Conservation (phyloP, 2,797 vertebrate genomes). For the Urophycis tenuis region DNA sequence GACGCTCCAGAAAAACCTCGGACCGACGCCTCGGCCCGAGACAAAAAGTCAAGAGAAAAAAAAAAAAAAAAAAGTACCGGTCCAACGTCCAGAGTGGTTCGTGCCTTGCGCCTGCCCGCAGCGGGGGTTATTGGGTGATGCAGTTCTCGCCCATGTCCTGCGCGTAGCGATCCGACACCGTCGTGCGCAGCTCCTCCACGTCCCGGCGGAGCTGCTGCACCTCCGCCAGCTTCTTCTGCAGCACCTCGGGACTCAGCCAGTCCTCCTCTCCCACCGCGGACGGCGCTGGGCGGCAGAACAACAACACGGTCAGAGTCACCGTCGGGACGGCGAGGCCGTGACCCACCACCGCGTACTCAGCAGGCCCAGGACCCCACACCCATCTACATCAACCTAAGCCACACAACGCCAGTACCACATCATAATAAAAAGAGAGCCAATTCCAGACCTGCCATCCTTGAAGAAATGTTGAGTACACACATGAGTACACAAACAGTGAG, state of each 20-base stretch:
- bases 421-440: too few species aligned
- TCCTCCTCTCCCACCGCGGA: conserved; percentile 69
- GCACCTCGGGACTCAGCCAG: conserved; percentile 77
- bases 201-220: conserved; percentile 84
- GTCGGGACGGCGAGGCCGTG: neutral
- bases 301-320: neutral
- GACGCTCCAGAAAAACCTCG: neutral
- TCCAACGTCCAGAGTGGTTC: neutral
- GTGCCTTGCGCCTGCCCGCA: conserved; percentile 15
- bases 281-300: conserved; percentile 59
- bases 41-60: neutral
- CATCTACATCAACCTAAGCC: too few species aligned
- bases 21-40: neutral
- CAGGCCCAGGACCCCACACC: too few species aligned
- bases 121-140: conserved; percentile 78
- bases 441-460: too few species aligned
- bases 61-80: neutral
- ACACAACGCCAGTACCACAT: too few species aligned
- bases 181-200: conserved; percentile 88
- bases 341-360: too few species aligned
- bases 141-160: conserved; percentile 99
- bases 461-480: too few species aligned
- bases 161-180: conserved; percentile 90
- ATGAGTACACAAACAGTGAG: too few species aligned
- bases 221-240: conserved; percentile 83